phyloP scores from a whole-genome alignment of 1,140 invertebrate genomes.

The Chlorops oryzae region DNA sequence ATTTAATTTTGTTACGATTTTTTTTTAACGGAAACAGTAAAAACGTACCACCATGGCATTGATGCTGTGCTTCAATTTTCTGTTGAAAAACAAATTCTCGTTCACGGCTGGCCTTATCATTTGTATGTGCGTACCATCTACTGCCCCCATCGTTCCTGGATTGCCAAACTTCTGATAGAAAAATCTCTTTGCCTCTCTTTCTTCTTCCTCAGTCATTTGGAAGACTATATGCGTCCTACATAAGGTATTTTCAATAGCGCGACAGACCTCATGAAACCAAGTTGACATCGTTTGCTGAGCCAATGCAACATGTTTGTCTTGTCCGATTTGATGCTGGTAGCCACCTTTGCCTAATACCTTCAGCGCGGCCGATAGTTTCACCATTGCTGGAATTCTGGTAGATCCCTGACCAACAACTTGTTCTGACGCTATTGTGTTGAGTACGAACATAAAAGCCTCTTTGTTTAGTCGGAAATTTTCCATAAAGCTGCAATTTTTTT shows the following conservation, averaged over 20 bases:
- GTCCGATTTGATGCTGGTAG: conserved; percentile 8
- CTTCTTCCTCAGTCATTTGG: conserved; percentile 1
- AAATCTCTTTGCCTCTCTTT: neutral
- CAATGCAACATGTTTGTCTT: conserved; percentile 1
- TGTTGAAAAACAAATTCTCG: conserved; percentile 8
- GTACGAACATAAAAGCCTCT: conserved; percentile 5
- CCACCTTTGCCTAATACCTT: conserved; percentile 4
- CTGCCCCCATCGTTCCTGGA: conserved; percentile 6
- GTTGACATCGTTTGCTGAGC: conserved; percentile 3
- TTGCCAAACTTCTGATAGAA: neutral
- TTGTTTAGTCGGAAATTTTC: conserved; percentile 4
- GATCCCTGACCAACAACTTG: conserved; percentile 1
- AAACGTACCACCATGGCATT: conserved; percentile 7
- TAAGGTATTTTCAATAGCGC: neutral
- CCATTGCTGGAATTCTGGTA: neutral
- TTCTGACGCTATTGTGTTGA: neutral
- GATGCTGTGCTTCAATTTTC: conserved; percentile 11
- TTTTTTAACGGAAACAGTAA: too few species aligned
- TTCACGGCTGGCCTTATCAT: conserved; percentile 5
- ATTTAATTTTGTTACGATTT: too few species aligned
- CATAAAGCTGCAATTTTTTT: conserved; percentile 3
- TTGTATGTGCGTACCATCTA: conserved; percentile 6
- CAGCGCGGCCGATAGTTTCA: neutral
- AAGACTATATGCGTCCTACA: conserved; percentile 6
- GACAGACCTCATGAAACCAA: conserved; percentile 3